Evolutionary conservation across 2,797 vertebrate species (phyloP), one percentile per base, ranked within the genome.

Genomic region (Mormyrus hasselquistii): DNA sequence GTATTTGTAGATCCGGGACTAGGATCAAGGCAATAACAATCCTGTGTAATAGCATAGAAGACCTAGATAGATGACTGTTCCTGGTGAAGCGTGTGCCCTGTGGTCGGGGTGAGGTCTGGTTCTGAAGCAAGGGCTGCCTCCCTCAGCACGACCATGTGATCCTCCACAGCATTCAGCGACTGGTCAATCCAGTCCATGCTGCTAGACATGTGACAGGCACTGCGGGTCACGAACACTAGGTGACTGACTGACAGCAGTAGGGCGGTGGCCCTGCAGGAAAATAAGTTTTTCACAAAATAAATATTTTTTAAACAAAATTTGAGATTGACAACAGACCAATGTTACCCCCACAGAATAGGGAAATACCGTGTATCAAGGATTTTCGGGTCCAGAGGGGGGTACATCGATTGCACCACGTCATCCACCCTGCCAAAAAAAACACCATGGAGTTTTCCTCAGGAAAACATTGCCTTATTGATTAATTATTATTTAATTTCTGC

Each of bases 401-500:
- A 99, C 98, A 99, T 99, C 0, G 98, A 99, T 65, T 97, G 94
- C 91, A 99, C 98, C 87, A 99, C 98, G 0, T 99, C 98, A 0
- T 99, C 98, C 93, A 99, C 98, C 93, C 98, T 99, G 93, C 0
- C 0, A 8, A 55, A 34, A 34, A 14, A 9, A 16, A 86, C 50
- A 86, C 29, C 7, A 50, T 14, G 4, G 12, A 73, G 29, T 73
- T 38, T 41, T 38, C 73, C 38, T 79, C 34, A 79, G 73, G 38
- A 44, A n/a, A 16, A 41, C 6, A 79, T 44, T 79, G 38, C 38
- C 52, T 38, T 25, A 86, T 4, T 38, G 83, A 34, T 85, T 34
- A 79, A 79, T 49, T 84, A 50, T 84, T 3, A 84, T 44, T 44
- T 41, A 0, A 50, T 84, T 19, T 50, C 41, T 50, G 47, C 41